phyloP scores from a whole-genome alignment of 2,113 vertebrate genomes.

The Romanogobio albipinnatus region DNA sequence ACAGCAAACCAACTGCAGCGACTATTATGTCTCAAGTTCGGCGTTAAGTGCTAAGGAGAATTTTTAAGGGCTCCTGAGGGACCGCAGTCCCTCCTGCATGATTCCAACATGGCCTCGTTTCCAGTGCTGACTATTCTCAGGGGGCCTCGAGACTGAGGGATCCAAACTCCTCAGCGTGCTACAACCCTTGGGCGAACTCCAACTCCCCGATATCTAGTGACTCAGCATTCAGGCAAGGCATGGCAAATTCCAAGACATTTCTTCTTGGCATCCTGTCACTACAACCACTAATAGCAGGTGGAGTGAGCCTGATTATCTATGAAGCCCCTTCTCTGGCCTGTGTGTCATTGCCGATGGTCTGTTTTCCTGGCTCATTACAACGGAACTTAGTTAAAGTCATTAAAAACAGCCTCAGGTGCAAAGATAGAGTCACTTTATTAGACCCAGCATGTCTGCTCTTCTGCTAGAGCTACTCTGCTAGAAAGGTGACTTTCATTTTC shows the following conservation, averaged over 20 bases:
- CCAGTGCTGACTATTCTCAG: constrained; percentile 14
- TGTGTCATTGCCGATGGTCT: constrained; percentile 25
- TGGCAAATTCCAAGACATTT: constrained; percentile 6
- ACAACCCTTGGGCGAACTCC: constrained; percentile 34
- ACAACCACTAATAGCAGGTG: constrained; percentile 30
- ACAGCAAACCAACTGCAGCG: not conserved
- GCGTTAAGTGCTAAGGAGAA: constrained; percentile 35
- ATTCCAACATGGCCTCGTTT: constrained; percentile 44
- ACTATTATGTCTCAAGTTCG: constrained; percentile 37
- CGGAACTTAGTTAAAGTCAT: constrained; percentile 32
- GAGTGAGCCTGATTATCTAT: not conserved
- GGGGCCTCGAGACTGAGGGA: constrained; percentile 34
- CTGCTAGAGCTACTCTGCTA: not conserved
- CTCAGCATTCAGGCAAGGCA: constrained; percentile 64
- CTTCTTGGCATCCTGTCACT: constrained; percentile 44
- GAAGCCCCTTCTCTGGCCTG: not conserved
- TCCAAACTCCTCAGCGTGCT: constrained; percentile 23
- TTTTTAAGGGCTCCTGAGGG: constrained; percentile 47
- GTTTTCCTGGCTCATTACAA: constrained; percentile 35
- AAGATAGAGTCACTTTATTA: constrained; percentile 14
- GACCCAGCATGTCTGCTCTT: constrained; percentile 9
- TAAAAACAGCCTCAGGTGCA: constrained; percentile 45
- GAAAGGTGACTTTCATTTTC: constrained; percentile 13
- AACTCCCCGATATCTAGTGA: constrained; percentile 63
- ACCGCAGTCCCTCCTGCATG: constrained; percentile 32